phyloP scores from a whole-genome alignment of 2,113 vertebrate species.

The Atlantisia rogersi region DNA sequence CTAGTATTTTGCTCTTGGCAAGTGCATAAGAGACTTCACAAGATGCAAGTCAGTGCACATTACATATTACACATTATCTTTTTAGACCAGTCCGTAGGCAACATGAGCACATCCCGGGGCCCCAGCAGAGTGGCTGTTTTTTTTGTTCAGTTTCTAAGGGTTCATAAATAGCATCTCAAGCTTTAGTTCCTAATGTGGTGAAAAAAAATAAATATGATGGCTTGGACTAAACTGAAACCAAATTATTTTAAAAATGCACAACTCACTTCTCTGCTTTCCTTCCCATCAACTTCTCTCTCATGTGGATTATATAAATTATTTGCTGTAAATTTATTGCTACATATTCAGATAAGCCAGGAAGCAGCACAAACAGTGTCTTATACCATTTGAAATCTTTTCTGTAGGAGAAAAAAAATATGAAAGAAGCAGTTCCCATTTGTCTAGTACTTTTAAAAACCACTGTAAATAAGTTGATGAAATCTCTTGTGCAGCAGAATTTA shows the following conservation, averaged over 20 bases:
- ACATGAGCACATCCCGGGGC: neutral
- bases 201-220: neutral
- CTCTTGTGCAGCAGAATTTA: neutral
- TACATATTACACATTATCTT: slow-evolving; percentile 36
- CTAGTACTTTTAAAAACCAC: neutral
- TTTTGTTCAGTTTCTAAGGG: slow-evolving; percentile 8
- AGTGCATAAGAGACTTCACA: slow-evolving; percentile 33
- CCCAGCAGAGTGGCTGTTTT: neutral
- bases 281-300: neutral
- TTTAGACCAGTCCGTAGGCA: slow-evolving; percentile 29
- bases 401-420: neutral
- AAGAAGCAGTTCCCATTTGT: neutral
- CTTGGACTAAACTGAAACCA: neutral
- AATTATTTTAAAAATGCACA: slow-evolving; percentile 26
- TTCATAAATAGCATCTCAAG: slow-evolving; percentile 34
- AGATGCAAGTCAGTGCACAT: slow-evolving; percentile 51
- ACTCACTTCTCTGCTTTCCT: neutral
- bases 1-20: slow-evolving; percentile 48
- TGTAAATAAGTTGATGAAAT: neutral
- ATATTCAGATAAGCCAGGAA: neutral
- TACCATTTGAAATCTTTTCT: neutral
- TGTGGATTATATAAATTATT: neutral
- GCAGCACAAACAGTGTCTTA: neutral
- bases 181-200: slow-evolving; percentile 34
- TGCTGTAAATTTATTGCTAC: neutral